Percentiles rank a stretch among this genome's conserved stretches.
phyloP scores from a whole-genome alignment of 2,888 invertebrate species.

The Pyralis farinalis region DNA sequence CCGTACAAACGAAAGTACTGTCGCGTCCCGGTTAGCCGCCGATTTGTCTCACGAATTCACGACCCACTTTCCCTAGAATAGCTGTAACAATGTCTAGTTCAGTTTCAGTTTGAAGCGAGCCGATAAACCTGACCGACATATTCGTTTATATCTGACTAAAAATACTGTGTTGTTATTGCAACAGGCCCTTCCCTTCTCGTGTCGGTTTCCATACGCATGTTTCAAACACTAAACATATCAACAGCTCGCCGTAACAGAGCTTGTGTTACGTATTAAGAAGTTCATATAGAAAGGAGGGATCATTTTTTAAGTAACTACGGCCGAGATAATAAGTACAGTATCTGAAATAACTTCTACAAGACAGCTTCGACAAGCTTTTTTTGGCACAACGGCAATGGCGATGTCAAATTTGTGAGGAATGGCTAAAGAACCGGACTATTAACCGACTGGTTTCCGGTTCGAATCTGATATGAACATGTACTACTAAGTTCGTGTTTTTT shows the following conservation, averaged over 20 bases:
- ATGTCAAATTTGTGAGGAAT: no score
- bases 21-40: conserved; percentile 31
- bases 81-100: conserved; percentile 69
- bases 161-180: conserved; percentile 22
- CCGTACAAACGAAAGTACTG: conserved; percentile 35
- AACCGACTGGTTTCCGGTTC: no score
- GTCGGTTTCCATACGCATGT: not conserved
- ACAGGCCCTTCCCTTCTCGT: conserved; percentile 12
- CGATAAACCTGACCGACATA: conserved; percentile 28
- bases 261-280: not conserved
- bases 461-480: no score
- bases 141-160: conserved; percentile 24
- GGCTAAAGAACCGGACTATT: no score
- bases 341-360: no score
- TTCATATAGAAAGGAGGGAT: not conserved
- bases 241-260: conserved; percentile 2
- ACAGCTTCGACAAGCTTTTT: no score
- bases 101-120: conserved; percentile 44
- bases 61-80: conserved; percentile 50
- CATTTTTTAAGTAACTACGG: no score
- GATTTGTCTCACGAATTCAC: conserved; percentile 35
- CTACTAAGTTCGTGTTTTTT: no score
- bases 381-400: no score
- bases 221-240: conserved; percentile 10
- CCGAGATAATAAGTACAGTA: no score